Evolutionary conservation across 2,888 invertebrate genomes (phyloP), one percentile per base, ranked within the genome.

Genomic region (Trilocha varians): DNA sequence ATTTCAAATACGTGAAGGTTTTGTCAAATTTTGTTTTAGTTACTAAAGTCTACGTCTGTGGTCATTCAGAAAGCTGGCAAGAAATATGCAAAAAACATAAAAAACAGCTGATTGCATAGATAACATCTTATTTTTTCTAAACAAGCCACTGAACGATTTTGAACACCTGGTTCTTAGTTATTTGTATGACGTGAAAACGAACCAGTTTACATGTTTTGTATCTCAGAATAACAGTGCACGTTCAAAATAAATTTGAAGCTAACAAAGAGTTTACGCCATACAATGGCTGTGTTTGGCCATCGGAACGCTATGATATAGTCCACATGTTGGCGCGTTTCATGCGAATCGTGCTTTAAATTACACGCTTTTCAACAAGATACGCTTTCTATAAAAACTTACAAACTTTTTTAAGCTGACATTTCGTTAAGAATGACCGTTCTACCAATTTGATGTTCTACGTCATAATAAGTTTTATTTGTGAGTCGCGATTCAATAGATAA

Each of bases 271-370:
- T 62, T 57, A 55, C 53, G 44, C 56, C 57, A 60, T 59, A 74
- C 73, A 71, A 70, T 69, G 59, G 67, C 46, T 47, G 55, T 68
- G 69, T 53, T 60, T 70, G 66, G 49, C 58, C 76, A 77, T 64
- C 54, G 77, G 73, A 79, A 77, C 78, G 65, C 55, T 58, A 62
- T 72, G 74, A 75, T 63, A 71, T 67, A 67, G 55, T 64, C 65
- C 70, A 75, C 62, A 72, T 77, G 77, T 69, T 70, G 50, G 46
- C 47, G 44, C 45, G 45, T 47, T 36, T 42, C 44, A 47, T 52
- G 44, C 48, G 49, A 53, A 55, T 52, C 43, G 52, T 55, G 56
- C 55, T 55, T 46, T 47, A 44, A 40, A 46, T 41, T 40, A 2
- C 11, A 37, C 45, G 40, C 38, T 41, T 48, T 38, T 43, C 41